Conservation (phyloP, 2,797 vertebrate genomes). For the Pipistrellus kuhlii region DNA sequence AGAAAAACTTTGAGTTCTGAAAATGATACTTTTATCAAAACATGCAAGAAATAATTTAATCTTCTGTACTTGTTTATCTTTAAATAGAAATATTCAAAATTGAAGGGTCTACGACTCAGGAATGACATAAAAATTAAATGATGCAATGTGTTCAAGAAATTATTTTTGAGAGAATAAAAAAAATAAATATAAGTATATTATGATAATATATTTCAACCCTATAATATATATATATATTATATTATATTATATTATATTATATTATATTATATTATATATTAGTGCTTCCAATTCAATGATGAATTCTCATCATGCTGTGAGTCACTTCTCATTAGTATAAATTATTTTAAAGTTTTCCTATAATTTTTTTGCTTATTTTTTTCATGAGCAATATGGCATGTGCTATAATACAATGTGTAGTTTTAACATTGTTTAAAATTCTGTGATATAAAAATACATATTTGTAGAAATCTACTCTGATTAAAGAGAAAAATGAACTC, state of each 20-base stretch:
- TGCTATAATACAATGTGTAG: background rate
- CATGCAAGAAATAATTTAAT: background rate
- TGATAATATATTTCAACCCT: background rate
- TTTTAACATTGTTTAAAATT: conserved; percentile 2
- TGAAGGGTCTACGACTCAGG: background rate
- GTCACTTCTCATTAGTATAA: background rate
- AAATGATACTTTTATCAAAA: background rate
- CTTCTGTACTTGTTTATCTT: background rate
- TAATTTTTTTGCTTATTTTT: background rate
- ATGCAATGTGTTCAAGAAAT: background rate
- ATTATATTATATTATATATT: background rate
- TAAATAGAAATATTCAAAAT: background rate
- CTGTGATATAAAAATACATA: background rate
- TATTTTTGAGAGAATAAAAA: background rate
- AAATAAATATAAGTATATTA: background rate
- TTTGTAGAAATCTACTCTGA: background rate
- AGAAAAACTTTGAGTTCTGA: background rate
- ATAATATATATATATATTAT: background rate
- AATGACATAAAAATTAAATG: background rate
- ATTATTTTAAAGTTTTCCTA: background rate
- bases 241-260: background rate
- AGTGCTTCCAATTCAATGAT: background rate
- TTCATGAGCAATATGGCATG: background rate
- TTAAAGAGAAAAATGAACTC: background rate
- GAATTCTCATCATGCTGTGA: background rate